These are phyloP conservation scores for Apotomis betuletana DNA, from an alignment of 2,888 invertebrate genomes.

Conservation along the genomic window DNA sequence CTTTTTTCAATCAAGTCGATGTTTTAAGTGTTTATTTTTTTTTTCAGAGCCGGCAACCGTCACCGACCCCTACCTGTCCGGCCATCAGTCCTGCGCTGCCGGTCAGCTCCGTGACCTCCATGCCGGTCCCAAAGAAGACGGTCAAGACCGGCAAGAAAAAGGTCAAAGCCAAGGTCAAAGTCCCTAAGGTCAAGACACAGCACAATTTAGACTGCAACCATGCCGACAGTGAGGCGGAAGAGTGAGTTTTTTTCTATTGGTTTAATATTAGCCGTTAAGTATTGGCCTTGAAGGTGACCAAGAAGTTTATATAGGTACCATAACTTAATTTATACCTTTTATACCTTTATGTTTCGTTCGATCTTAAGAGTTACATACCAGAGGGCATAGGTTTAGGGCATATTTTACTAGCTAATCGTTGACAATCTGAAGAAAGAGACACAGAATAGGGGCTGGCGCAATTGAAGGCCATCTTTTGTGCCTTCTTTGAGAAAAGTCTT, in stretches of 20 bases:
- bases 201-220: conserved; percentile 58
- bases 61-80: conserved; percentile 68
- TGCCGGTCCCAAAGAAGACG: conserved; percentile 60
- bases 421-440: too few species aligned
- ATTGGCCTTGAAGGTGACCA: too few species aligned
- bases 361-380: too few species aligned
- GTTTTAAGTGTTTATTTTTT: conserved; percentile 8
- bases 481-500: too few species aligned
- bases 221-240: conserved; percentile 63
- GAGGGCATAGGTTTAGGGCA: too few species aligned
- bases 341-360: too few species aligned
- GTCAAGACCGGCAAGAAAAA: conserved; percentile 61
- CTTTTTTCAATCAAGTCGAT: neutral
- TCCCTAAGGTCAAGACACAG: conserved; percentile 55
- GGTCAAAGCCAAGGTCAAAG: conserved; percentile 45
- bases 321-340: too few species aligned
- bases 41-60: conserved; percentile 65
- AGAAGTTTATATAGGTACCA: too few species aligned
- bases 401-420: too few species aligned
- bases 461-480: too few species aligned
- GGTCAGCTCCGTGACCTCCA: conserved; percentile 70
- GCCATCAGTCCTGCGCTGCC: conserved; percentile 72
- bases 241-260: conserved; percentile 59
- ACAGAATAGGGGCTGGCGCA: too few species aligned
- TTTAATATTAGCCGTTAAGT: too few species aligned